phyloP scores from a whole-genome alignment of 2,113 vertebrate species.

The Ancistrus triradiatus region DNA sequence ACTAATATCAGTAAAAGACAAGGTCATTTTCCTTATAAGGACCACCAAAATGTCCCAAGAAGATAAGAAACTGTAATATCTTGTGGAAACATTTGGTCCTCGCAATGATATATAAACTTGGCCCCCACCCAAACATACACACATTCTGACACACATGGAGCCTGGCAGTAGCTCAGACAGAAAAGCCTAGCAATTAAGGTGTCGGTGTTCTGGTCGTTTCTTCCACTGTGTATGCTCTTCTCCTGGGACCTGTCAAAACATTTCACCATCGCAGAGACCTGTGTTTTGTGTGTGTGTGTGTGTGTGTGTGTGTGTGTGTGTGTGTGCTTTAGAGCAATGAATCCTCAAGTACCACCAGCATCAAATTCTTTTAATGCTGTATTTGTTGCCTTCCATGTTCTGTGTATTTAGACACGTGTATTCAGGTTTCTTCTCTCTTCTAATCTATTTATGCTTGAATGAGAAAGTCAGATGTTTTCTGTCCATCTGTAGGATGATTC shows the following conservation, averaged over 20 bases:
- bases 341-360: conserved; percentile 20
- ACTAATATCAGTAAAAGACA: too few relatives aligned
- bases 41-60: too few relatives aligned
- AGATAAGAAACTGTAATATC: too few relatives aligned
- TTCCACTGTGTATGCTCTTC: conserved; percentile 33
- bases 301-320: conserved; percentile 16
- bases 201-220: conserved; percentile 18
- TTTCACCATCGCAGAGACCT: conserved; percentile 25
- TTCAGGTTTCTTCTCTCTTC: too few relatives aligned
- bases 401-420: conserved; percentile 17
- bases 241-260: conserved; percentile 21
- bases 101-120: too few relatives aligned
- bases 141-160: conserved; percentile 9
- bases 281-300: conserved; percentile 25
- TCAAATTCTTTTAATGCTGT: not conserved
- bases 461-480: conserved; percentile 11
- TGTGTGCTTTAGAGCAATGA: conserved; percentile 7
- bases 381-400: not conserved
- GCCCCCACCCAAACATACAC: conserved; percentile 27
- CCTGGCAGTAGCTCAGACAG: conserved; percentile 11
- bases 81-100: too few relatives aligned
- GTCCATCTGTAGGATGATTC: conserved; percentile 6
- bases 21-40: too few relatives aligned
- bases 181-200: conserved; percentile 20
- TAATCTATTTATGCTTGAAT: conserved; percentile 6